A percentile compares a stretch with the other conserved stretches of the same genome.
Evolutionary conservation across 37 sponge, comb jelly and placozoan species (phyloP).

Genomic region (Corticium candelabrum): DNA sequence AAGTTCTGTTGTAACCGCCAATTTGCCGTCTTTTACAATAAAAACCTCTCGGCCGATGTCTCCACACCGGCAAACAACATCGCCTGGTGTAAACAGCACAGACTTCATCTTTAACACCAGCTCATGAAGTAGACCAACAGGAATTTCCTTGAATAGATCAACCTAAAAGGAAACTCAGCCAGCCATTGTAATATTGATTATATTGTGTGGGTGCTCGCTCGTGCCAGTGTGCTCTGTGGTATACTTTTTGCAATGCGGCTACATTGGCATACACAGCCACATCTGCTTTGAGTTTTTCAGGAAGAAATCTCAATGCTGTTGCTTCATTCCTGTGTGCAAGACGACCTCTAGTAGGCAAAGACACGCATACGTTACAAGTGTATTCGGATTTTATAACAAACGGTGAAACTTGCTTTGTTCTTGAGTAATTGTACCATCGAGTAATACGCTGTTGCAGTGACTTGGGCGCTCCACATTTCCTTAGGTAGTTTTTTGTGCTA

Average conservation of each 20-base stretch:
- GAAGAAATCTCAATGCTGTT: constrained; percentile 45
- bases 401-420: background rate
- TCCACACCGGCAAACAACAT: constrained; percentile 84
- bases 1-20: constrained; percentile 60
- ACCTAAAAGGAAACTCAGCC: background rate
- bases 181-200: too few species aligned
- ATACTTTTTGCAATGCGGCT: constrained; percentile 67
- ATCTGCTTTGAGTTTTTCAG: constrained; percentile 85
- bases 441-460: background rate
- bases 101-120: constrained; percentile 83
- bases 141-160: constrained; percentile 74
- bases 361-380: background rate
- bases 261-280: constrained; percentile 89
- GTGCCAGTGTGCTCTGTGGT: too few species aligned
- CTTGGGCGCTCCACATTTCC: background rate
- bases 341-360: background rate
- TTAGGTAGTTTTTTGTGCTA: background rate
- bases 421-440: background rate
- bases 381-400: background rate
- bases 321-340: background rate
- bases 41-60: constrained; percentile 96
- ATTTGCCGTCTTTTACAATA: constrained; percentile 77
- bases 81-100: constrained; percentile 83
- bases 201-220: too few species aligned
- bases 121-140: constrained; percentile 72